Base-by-base conservation (phyloP, 2,113 vertebrate species). In the Redunca redunca region DNA sequence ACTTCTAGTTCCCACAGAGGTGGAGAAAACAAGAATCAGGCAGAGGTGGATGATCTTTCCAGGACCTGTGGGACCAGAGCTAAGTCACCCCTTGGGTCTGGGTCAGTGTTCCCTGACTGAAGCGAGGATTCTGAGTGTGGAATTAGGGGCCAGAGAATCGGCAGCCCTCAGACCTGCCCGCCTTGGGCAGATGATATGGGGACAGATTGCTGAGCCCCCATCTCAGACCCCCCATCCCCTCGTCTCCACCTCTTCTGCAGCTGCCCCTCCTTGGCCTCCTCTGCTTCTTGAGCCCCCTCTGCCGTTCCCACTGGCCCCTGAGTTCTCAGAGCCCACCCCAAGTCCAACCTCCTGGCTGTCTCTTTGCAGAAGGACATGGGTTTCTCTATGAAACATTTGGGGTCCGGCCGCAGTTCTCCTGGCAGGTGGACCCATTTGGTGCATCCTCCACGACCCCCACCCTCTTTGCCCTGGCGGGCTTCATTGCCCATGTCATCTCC, bases 331-430 rank as follows among this genome's bases (percentile, higher is more conserved):
- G n/a, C 6, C 25, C 57, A 16, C 30, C 9, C 30, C 58, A 14
- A 10, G 33, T 50, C 36, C 33, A 3, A 3, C 33, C 2, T 3
- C 25, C 43, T 36, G 80, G 25, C 16, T 36, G 2, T 2, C 12
- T 52, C 87, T 96, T 96, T 98, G 81, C 98, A 99, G 99, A 99
- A 97, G 99, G 99, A 91, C 99, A 99, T 14, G 99, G 99, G 0
- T 99, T 99, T 97, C 98, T 99, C 58, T 99, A 99, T n/a, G 99
- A 99, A 98, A 99, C 99, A 0, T 99, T 99, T 46, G 99, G 99
- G 28, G 95, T 99, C 88, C 99, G 99, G 81, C 99, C 99, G 43
- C 99, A 96, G 82, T 99, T 99, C 98, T 99, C 99, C 36, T 99
- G 99, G 99, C 99, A 99, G 0, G 99, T 99, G 48, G 99, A 99